Conservation (phyloP, 2,888 invertebrate species). For the Icerya purchasi region DNA sequence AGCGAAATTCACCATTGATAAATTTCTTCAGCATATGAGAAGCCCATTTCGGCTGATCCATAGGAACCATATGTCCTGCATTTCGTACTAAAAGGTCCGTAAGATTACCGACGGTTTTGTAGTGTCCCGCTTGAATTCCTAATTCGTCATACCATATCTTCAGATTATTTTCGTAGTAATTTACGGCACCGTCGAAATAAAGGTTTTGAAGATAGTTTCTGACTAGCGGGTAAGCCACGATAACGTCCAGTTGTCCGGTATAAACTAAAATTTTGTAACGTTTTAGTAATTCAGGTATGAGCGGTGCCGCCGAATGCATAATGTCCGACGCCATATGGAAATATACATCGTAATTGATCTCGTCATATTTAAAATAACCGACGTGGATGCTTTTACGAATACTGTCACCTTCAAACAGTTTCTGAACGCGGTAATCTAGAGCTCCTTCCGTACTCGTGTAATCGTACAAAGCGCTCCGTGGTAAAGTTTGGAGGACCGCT, state of each 20-base stretch:
- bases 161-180: slow-evolving; percentile 38
- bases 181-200: slow-evolving; percentile 38
- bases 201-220: slow-evolving; percentile 26
- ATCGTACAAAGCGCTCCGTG: no score
- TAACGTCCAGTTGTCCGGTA: slow-evolving; percentile 79
- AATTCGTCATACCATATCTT: slow-evolving; percentile 39
- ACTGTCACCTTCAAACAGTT: slow-evolving; percentile 17
- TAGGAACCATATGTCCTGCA: slow-evolving; percentile 63
- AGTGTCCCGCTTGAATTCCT: slow-evolving; percentile 53
- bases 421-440: slow-evolving; percentile 38
- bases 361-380: slow-evolving; percentile 50
- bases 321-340: slow-evolving; percentile 46
- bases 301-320: slow-evolving; percentile 54
- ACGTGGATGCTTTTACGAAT: slow-evolving; percentile 49
- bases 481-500: no score
- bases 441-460: slow-evolving; percentile 35
- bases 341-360: slow-evolving; percentile 36
- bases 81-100: slow-evolving; percentile 50
- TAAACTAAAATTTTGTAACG: slow-evolving; percentile 51
- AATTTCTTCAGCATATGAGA: slow-evolving; percentile 41
- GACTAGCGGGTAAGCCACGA: slow-evolving; percentile 64
- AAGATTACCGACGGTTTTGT: slow-evolving; percentile 44
- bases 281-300: slow-evolving; percentile 42
- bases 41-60: slow-evolving; percentile 55
- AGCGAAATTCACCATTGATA: neutral